Evolutionary conservation across 2,888 invertebrate species (phyloP).

Genomic region (Drosophila longiperda): DNA sequence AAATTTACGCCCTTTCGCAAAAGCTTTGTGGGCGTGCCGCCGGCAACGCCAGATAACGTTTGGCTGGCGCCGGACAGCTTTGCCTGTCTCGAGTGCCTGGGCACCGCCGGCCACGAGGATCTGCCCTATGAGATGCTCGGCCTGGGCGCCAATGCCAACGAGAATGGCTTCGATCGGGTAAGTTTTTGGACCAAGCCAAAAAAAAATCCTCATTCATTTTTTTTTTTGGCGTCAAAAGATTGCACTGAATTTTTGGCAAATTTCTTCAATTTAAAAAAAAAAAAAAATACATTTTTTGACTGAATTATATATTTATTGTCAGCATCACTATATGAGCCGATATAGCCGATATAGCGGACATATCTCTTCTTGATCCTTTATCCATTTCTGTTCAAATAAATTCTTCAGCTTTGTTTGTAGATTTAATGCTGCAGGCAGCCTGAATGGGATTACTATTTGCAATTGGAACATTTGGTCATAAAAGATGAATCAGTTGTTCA

Average conservation of each 20-base stretch:
- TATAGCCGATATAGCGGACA: neutral
- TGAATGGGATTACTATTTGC: neutral
- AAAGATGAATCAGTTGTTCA: neutral
- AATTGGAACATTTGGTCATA: neutral
- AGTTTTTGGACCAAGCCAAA: slow-evolving; percentile 17
- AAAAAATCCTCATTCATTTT: neutral
- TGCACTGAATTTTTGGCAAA: neutral
- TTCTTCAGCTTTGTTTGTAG: neutral
- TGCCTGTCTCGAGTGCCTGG: slow-evolving; percentile 84
- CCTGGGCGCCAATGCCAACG: slow-evolving; percentile 77
- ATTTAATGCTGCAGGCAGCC: no score
- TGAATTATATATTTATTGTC: neutral
- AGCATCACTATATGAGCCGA: neutral
- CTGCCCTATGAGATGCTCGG: slow-evolving; percentile 85
- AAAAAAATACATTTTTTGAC: neutral
- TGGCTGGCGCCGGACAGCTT: slow-evolving; percentile 85
- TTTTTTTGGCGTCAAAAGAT: neutral
- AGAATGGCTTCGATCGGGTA: slow-evolving; percentile 84
- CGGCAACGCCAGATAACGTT: slow-evolving; percentile 82
- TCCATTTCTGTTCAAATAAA: neutral
- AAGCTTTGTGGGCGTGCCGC: slow-evolving; percentile 79
- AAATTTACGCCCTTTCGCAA: slow-evolving; percentile 79
- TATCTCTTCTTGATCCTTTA: neutral
- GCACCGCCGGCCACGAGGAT: slow-evolving; percentile 83
- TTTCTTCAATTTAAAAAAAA: neutral